Base-by-base conservation (phyloP, 2,797 vertebrate genomes). In the Microcaecilia unicolor region DNA sequence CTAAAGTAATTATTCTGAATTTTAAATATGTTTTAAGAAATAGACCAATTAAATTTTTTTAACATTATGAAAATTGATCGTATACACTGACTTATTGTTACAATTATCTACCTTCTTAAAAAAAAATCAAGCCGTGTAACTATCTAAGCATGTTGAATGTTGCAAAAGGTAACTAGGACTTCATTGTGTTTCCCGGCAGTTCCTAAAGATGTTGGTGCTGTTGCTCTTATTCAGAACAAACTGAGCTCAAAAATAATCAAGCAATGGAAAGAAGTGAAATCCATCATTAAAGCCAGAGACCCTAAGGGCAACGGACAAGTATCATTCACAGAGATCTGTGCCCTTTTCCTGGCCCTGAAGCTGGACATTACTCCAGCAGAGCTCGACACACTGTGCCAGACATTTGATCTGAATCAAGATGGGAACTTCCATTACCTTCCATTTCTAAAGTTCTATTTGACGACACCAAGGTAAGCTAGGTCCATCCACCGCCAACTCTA, bases 391-490 rank as follows among this genome's bases (percentile, higher is more conserved):
- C 22, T 57, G 44, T 48, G 48, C 15, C 43, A 41, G 28, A 48
- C 39, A 18, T 57, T 43, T 29, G 54, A 57, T 31, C 8, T 43
- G 8, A 28, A 41, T 10, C 36, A 36, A 13, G 36, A 44, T 30
- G 48, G 43, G 25, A 37, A 41, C 23, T 57, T 57, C 25, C 39
- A 57, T 21, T 57, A 48, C 39, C 47, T 57, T 15, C 15, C 19
- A 6, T 57, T 57, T 10, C 35, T 57, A 20, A 51, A 43, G 26
- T 51, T 31, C 28, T 56, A 57, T 25, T 34, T 28, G 2, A 36
- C 16, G n/a, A n/a, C n/a, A n/a, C n/a, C n/a, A n/a, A n/a, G n/a
- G n/a, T n/a, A n/a, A n/a, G n/a, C n/a, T n/a, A n/a, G n/a, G n/a
- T n/a, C n/a, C n/a, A n/a, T n/a, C n/a, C n/a, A n/a, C n/a, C n/a